Conservation (phyloP, 2,888 invertebrate species). For the Cephus pygmeus region DNA sequence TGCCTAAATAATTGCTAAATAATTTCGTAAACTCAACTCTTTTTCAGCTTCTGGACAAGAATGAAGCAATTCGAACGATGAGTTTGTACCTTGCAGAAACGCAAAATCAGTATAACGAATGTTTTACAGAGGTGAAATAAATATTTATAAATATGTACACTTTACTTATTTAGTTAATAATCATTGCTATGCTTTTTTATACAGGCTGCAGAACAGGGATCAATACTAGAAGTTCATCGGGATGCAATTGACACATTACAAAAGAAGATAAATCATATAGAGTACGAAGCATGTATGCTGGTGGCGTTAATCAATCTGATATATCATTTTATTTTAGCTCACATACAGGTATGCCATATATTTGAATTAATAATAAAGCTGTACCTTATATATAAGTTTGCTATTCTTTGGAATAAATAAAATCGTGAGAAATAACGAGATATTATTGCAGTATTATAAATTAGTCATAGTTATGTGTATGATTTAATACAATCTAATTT, state of each 20-base stretch:
- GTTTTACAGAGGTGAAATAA: conserved; percentile 52
- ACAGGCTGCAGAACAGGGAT: conserved; percentile 56
- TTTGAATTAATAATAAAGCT: neutral
- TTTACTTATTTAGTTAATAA: neutral
- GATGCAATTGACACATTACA: conserved; percentile 49
- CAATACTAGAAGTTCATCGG: conserved; percentile 53
- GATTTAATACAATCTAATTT: neutral
- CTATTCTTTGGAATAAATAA: neutral
- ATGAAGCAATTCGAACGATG: conserved; percentile 47
- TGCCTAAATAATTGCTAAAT: neutral
- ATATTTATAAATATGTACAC: conserved; percentile 6
- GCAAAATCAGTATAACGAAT: conserved; percentile 56
- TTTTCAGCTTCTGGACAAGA: conserved; percentile 52
- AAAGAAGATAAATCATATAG: conserved; percentile 43
- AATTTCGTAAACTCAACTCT: neutral
- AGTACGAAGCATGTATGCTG: conserved; percentile 38
- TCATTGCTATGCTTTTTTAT: neutral
- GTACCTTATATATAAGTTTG: neutral
- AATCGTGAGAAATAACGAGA: neutral
- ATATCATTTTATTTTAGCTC: conserved; percentile 51
- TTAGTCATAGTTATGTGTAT: neutral
- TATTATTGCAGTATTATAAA: neutral
- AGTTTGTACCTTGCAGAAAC: conserved; percentile 49
- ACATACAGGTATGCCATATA: conserved; percentile 47
- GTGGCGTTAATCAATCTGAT: conserved; percentile 43